Percentiles rank a stretch among this genome's conserved stretches.
Conservation (phyloP, 2,888 invertebrate genomes). For the Gymnocheta viridis region DNA sequence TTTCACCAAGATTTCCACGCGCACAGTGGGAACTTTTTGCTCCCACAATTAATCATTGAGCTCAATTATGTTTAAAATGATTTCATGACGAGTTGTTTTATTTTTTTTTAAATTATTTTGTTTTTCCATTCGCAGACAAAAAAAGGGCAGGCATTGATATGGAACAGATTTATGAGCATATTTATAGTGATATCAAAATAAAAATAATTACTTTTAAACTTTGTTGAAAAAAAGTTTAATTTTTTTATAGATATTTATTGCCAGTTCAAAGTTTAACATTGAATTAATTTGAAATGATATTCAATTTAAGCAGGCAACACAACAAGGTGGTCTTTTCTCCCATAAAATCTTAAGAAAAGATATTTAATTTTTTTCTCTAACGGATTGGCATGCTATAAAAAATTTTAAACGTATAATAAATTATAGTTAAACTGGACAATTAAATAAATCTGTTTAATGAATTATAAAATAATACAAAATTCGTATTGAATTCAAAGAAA, state of each 20-base stretch:
- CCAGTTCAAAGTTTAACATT: slow-evolving; percentile 55
- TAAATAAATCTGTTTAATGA: background rate
- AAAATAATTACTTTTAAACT: slow-evolving; percentile 21
- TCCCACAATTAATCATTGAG: slow-evolving; percentile 80
- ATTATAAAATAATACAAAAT: background rate
- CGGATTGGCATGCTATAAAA: background rate
- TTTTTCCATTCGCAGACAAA: background rate
- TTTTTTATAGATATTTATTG: slow-evolving; percentile 30
- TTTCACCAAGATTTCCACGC: slow-evolving; percentile 68
- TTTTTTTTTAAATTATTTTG: slow-evolving; percentile 18
- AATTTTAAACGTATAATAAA: slow-evolving; percentile 6
- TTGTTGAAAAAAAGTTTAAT: background rate
- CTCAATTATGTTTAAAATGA: slow-evolving; percentile 56
- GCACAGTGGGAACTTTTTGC: slow-evolving; percentile 76
- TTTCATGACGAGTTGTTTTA: slow-evolving; percentile 43
- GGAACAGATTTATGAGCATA: slow-evolving; percentile 64
- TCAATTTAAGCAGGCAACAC: slow-evolving; percentile 1
- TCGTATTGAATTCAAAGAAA: background rate
- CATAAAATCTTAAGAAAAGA: background rate
- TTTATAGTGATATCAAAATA: slow-evolving; percentile 37
- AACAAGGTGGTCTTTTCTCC: slow-evolving; percentile 42
- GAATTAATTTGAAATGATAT: slow-evolving; percentile 43
- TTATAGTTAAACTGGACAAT: background rate
- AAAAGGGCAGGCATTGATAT: slow-evolving; percentile 52
- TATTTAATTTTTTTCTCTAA: slow-evolving; percentile 5